A percentile compares a stretch with the other conserved stretches of the same genome.
Conservation (phyloP, 2,113 vertebrate species). For the Galeopterus variegatus region DNA sequence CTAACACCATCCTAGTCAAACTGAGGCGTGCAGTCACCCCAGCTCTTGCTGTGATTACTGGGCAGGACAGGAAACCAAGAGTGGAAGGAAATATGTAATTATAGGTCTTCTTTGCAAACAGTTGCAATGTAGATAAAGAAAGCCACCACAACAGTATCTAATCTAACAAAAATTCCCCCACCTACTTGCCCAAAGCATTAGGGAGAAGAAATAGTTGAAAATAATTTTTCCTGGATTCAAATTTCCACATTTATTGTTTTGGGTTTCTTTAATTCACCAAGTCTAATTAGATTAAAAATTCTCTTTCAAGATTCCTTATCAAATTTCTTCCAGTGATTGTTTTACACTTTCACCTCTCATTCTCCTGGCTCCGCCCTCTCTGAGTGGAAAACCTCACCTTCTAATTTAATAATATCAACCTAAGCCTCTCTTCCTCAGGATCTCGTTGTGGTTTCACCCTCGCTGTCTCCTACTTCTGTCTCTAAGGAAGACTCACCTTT, state of each 20-base stretch:
- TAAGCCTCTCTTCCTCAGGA: background rate
- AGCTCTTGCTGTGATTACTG: background rate
- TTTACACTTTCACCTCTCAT: background rate
- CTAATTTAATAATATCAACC: background rate
- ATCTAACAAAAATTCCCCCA: background rate
- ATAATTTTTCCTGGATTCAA: background rate
- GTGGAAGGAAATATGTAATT: background rate
- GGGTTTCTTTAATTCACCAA: background rate
- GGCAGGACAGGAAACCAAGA: background rate
- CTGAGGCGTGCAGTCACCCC: background rate
- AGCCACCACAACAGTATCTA: background rate
- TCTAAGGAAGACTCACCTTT: background rate
- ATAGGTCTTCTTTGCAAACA: slow-evolving; percentile 9
- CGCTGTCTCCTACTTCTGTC: background rate
- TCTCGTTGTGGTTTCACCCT: background rate
- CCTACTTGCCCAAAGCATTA: background rate
- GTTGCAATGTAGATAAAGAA: background rate
- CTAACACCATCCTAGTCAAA: background rate
- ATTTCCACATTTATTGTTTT: background rate
- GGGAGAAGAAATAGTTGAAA: background rate
- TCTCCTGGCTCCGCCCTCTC: background rate
- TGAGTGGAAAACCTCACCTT: background rate
- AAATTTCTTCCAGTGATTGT: background rate
- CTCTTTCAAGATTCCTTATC: background rate
- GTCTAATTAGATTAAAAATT: background rate